phyloP scores from a whole-genome alignment of 2,113 vertebrate genomes.

The Varanus komodoensis region DNA sequence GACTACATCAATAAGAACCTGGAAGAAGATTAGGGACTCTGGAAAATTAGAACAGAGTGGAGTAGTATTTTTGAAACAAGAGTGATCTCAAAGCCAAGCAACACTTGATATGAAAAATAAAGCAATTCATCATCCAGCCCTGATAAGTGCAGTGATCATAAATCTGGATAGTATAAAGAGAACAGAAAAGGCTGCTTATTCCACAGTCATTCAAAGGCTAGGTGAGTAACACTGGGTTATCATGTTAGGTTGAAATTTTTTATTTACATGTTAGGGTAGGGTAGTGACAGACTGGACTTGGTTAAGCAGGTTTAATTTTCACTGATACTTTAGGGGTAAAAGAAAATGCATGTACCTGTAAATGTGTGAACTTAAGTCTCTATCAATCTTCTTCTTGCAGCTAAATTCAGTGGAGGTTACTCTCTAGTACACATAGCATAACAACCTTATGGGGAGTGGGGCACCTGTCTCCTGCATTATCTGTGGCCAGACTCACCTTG shows the following conservation, averaged over 20 bases:
- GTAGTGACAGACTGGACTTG: slow-evolving; percentile 57
- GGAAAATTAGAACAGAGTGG: slow-evolving; percentile 89
- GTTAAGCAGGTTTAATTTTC: slow-evolving; percentile 54
- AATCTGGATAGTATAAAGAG: background rate
- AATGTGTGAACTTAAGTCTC: background rate
- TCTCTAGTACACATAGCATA: background rate
- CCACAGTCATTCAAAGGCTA: slow-evolving; percentile 15
- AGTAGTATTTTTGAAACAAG: slow-evolving; percentile 72
- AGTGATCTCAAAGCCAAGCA: slow-evolving; percentile 57
- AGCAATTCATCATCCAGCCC: fast-evolving
- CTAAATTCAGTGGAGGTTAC: too few species aligned
- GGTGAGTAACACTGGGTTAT: slow-evolving; percentile 51
- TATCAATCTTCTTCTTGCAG: too few species aligned
- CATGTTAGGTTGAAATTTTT: too few species aligned
- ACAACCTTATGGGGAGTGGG: background rate
- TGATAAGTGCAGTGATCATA: background rate
- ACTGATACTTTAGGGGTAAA: background rate
- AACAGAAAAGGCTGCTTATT: fast-evolving
- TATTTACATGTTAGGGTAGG: slow-evolving; percentile 65
- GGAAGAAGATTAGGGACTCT: slow-evolving; percentile 93
- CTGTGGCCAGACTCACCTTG: background rate
- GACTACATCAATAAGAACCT: slow-evolving; percentile 86
- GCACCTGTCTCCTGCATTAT: background rate
- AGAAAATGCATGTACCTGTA: background rate
- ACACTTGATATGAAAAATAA: background rate